Conservation (phyloP, 2,888 invertebrate species). For the Tromatobia lineatoria region DNA sequence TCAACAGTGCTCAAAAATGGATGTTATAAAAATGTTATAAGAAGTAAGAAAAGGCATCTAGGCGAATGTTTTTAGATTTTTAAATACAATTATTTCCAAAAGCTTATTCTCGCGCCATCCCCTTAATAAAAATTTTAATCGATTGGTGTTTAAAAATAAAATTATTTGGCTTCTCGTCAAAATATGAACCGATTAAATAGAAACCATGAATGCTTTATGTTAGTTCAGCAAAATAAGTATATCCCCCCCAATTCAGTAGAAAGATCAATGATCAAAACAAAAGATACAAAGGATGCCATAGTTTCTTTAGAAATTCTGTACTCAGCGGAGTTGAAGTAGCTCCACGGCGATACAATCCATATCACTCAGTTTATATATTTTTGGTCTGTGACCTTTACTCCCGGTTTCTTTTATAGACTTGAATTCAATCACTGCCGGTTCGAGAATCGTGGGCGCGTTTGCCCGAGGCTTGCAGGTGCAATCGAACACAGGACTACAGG, state of each 20-base stretch:
- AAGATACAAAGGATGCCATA: neutral
- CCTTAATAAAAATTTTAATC: too few relatives aligned
- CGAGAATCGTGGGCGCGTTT: conserved; percentile 50
- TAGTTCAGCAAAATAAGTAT: too few relatives aligned
- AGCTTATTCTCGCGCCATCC: too few relatives aligned
- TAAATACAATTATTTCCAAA: too few relatives aligned
- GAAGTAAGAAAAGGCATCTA: too few relatives aligned
- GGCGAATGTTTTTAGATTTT: too few relatives aligned
- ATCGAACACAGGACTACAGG: conserved; percentile 51
- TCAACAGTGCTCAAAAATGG: too few relatives aligned
- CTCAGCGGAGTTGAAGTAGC: neutral
- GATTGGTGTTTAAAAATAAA: too few relatives aligned
- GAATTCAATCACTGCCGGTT: conserved; percentile 63
- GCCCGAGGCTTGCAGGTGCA: conserved; percentile 66
- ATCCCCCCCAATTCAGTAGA: neutral
- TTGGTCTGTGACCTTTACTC: conserved; percentile 58
- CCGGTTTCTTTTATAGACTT: conserved; percentile 51
- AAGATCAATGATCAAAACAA: conserved; percentile 11
- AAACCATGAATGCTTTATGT: too few relatives aligned
- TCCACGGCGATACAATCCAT: conserved; percentile 15
- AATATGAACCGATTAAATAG: too few relatives aligned
- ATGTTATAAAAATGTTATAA: too few relatives aligned
- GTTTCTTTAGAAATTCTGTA: neutral
- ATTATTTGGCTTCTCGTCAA: too few relatives aligned
- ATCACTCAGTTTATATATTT: conserved; percentile 28